Conservation (phyloP, 2,113 vertebrate genomes). For the Mormoops blainvillei region DNA sequence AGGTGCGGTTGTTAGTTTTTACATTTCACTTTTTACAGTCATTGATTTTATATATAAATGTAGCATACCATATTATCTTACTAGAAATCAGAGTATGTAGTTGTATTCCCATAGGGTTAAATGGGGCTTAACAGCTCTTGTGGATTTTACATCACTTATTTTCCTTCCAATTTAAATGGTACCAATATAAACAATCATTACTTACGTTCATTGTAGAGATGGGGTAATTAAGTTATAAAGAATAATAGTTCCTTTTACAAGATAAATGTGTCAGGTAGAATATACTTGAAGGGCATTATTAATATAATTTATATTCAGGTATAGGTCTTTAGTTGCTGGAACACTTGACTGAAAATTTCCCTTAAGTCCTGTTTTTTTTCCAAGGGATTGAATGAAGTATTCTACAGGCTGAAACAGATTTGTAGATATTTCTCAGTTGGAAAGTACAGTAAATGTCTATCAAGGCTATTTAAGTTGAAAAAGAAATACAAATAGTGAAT, state of each 20-base stretch:
- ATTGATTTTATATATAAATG: neutral
- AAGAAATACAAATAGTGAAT: constrained; percentile 34
- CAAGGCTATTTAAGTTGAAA: constrained; percentile 40
- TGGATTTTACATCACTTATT: neutral
- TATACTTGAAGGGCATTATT: constrained; percentile 38
- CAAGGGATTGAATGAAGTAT: constrained; percentile 31
- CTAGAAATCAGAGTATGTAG: neutral
- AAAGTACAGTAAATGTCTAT: constrained; percentile 16
- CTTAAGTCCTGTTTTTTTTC: constrained; percentile 48
- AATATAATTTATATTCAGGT: constrained; percentile 42
- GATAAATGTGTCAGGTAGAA: neutral
- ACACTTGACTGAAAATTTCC: constrained; percentile 53
- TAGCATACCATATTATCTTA: neutral
- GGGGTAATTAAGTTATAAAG: neutral
- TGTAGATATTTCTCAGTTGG: constrained; percentile 51
- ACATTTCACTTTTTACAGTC: neutral
- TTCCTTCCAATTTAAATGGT: neutral
- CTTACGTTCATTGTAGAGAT: neutral
- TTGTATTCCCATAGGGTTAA: neutral
- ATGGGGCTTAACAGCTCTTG: neutral
- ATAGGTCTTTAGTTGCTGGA: constrained; percentile 15
- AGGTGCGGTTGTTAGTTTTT: neutral
- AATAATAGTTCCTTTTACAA: constrained; percentile 36
- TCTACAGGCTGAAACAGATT: constrained; percentile 23
- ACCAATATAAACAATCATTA: neutral